These are phyloP conservation scores for Zele albiditarsus DNA, from an alignment of 2,888 invertebrate species.

Conservation along the genomic window DNA sequence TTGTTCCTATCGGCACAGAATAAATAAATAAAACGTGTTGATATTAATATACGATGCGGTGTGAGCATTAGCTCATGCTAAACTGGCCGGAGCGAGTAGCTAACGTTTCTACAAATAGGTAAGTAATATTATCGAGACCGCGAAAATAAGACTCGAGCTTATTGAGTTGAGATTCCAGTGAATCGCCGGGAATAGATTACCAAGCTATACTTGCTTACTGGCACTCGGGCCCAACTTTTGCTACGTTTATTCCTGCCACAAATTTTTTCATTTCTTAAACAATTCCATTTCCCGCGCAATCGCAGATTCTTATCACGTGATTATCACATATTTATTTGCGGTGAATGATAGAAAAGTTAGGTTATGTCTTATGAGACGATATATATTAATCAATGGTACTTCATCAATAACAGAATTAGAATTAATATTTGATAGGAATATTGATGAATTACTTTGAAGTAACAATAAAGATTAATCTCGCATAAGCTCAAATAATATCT, in stretches of 20 bases:
- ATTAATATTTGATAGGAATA: background rate
- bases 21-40: background rate
- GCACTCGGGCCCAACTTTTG: background rate
- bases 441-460: background rate
- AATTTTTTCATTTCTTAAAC: background rate
- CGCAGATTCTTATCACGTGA: background rate
- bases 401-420: background rate
- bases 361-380: background rate
- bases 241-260: conserved; percentile 6
- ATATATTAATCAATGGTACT: too few relatives aligned
- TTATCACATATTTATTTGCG: background rate
- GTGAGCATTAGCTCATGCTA: background rate
- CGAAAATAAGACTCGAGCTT: background rate
- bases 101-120: conserved; percentile 36
- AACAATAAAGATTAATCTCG: background rate
- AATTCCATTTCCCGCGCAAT: conserved; percentile 13
- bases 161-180: conserved; percentile 12
- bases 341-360: background rate
- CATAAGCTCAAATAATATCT: background rate
- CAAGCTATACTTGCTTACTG: background rate
- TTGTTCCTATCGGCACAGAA: background rate
- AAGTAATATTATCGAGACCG: conserved; percentile 13
- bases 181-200: conserved; percentile 26
- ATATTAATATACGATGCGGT: background rate
- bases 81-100: conserved; percentile 20